Evolutionary conservation across 2,113 vertebrate species (phyloP).

Genomic region (Zosterops pallidus): DNA sequence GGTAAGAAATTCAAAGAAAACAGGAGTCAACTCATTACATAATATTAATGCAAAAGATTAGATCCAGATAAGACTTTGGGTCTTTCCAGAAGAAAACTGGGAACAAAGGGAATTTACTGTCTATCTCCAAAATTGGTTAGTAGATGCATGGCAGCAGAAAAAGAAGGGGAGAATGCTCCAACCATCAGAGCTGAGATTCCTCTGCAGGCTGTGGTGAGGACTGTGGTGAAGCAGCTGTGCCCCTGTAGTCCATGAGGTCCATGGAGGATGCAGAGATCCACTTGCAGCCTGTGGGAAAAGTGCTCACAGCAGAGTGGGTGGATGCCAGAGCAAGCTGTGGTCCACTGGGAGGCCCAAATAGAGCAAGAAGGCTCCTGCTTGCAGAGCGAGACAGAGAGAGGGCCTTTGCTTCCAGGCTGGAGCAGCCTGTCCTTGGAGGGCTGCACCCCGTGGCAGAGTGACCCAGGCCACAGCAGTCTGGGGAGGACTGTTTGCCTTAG

Average conservation of each 20-base stretch:
- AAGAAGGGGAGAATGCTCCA: not conserved
- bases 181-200: not conserved
- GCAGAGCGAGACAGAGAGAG: not conserved
- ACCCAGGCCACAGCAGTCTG: not conserved
- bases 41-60: not conserved
- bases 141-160: not conserved
- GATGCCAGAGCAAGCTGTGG: not conserved
- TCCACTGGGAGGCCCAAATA: not conserved
- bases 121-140: not conserved
- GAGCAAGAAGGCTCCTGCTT: not conserved
- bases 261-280: not conserved
- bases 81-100: not conserved
- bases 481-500: accelerated
- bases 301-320: accelerated
- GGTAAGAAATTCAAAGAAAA: not conserved
- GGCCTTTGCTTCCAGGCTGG: not conserved
- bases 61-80: not conserved
- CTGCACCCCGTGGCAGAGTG: accelerated
- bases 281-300: not conserved
- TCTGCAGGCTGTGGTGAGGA: not conserved
- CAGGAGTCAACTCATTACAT: not conserved
- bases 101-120: not conserved
- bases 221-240: not conserved
- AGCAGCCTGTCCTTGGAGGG: not conserved
- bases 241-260: not conserved